Conservation (phyloP, 1,140 invertebrate genomes). For the Radopholus similis region DNA sequence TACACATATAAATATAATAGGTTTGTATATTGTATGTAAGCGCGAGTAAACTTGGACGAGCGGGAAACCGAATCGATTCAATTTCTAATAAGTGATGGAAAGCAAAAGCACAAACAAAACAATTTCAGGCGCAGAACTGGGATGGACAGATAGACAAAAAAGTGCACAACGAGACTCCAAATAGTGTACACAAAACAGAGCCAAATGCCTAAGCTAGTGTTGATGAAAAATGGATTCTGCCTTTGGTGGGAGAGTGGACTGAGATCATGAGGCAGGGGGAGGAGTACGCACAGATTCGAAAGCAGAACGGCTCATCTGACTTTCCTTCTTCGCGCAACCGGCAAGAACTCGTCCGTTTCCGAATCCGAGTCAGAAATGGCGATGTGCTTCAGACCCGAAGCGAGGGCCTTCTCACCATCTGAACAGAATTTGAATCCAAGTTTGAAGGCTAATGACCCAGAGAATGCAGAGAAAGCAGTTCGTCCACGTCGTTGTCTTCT, state of each 20-base stretch:
- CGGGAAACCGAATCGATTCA: neutral
- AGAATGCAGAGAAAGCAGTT: neutral
- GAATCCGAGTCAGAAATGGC: conserved; percentile 35
- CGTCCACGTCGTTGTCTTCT: neutral
- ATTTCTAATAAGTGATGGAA: neutral
- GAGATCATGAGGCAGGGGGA: neutral
- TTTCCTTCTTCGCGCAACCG: neutral
- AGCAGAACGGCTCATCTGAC: neutral
- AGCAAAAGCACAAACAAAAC: neutral
- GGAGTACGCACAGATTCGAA: neutral
- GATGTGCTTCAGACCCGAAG: conserved; percentile 22
- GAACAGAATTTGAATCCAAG: neutral
- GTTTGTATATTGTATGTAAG: no score
- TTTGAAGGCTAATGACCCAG: neutral
- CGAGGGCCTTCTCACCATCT: conserved; percentile 24
- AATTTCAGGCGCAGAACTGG: neutral
- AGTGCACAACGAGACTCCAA: no score
- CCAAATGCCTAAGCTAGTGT: no score
- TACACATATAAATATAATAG: neutral
- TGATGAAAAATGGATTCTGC: no score
- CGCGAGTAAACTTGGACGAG: no score
- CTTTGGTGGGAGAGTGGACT: neutral
- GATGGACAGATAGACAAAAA: neutral
- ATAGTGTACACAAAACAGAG: no score
- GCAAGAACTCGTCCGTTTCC: conserved; percentile 29